Evolutionary conservation across 2,888 invertebrate genomes (phyloP).

Genomic region (Sthenelais limicola): DNA sequence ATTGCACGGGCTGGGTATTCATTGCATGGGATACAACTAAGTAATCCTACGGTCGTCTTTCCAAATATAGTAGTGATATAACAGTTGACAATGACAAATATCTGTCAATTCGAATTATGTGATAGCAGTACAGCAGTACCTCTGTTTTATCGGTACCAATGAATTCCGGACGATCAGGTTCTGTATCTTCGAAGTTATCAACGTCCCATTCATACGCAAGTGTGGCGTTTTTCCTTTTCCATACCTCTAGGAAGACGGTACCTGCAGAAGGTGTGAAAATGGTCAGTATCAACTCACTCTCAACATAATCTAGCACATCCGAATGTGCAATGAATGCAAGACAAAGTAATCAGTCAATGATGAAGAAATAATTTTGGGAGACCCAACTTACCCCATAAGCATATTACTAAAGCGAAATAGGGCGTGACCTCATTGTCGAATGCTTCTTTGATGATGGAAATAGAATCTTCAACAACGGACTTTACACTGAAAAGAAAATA

Average conservation of each 20-base stretch:
- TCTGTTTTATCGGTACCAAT: slow-evolving; percentile 57
- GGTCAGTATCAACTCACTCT: too few species aligned
- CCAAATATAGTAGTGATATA: too few species aligned
- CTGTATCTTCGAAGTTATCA: slow-evolving; percentile 71
- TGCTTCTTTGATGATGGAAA: slow-evolving; percentile 68
- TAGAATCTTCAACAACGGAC: slow-evolving; percentile 56
- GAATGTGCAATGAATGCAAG: slow-evolving; percentile 46
- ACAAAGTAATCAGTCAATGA: not conserved
- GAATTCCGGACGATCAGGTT: slow-evolving; percentile 73
- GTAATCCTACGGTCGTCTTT: too few species aligned
- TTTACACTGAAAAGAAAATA: slow-evolving; percentile 52
- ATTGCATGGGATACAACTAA: too few species aligned
- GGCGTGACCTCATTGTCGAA: slow-evolving; percentile 74
- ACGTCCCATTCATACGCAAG: slow-evolving; percentile 74
- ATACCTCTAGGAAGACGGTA: slow-evolving; percentile 63
- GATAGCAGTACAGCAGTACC: too few species aligned
- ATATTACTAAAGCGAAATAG: slow-evolving; percentile 72
- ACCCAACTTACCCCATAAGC: slow-evolving; percentile 73
- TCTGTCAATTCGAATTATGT: too few species aligned
- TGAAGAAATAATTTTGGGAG: not conserved
- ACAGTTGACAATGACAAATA: too few species aligned
- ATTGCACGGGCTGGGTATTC: too few species aligned
- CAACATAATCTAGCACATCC: slow-evolving; percentile 62
- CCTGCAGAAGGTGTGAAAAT: slow-evolving; percentile 42
- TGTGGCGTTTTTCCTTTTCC: slow-evolving; percentile 66